phyloP scores from a whole-genome alignment of 37 sponge, comb jelly and placozoan species.

The Mnemiopsis leidyi region DNA sequence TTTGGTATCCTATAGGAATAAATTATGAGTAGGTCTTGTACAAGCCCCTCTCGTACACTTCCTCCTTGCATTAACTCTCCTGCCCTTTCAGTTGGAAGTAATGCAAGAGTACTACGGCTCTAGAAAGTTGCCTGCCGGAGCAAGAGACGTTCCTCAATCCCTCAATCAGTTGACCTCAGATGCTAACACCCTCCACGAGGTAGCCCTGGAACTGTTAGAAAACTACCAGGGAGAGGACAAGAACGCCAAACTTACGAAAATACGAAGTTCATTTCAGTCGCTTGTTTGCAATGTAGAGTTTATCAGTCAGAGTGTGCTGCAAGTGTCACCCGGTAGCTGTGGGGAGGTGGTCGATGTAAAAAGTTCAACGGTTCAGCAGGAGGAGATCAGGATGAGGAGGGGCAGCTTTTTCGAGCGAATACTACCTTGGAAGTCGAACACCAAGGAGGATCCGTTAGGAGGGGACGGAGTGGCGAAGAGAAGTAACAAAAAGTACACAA shows the following conservation, averaged over 20 bases:
- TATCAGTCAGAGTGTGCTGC: not conserved
- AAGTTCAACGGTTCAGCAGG: not conserved
- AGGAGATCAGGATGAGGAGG: not conserved
- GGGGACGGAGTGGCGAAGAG: not conserved
- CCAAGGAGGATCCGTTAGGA: not conserved
- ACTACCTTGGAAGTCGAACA: not conserved
- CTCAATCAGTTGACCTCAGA: not conserved
- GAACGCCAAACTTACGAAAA: not conserved
- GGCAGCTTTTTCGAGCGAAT: constrained; percentile 10
- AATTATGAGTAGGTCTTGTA: too few relatives aligned
- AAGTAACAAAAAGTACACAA: not conserved
- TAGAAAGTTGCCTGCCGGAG: not conserved
- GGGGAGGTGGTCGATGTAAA: not conserved
- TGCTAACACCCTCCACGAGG: constrained; percentile 11
- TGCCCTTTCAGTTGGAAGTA: not conserved
- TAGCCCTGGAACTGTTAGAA: not conserved
- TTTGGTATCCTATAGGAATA: too few relatives aligned
- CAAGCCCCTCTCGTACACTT: too few relatives aligned
- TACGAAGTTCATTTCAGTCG: not conserved
- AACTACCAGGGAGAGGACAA: not conserved
- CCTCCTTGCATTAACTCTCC: too few relatives aligned
- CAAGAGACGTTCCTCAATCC: not conserved
- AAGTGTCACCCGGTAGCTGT: not conserved
- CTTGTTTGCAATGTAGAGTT: constrained; percentile 2
- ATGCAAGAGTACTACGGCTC: constrained; percentile 24